Conservation (phyloP, 2,888 invertebrate species). For the Phragmatobia fuliginosa region DNA sequence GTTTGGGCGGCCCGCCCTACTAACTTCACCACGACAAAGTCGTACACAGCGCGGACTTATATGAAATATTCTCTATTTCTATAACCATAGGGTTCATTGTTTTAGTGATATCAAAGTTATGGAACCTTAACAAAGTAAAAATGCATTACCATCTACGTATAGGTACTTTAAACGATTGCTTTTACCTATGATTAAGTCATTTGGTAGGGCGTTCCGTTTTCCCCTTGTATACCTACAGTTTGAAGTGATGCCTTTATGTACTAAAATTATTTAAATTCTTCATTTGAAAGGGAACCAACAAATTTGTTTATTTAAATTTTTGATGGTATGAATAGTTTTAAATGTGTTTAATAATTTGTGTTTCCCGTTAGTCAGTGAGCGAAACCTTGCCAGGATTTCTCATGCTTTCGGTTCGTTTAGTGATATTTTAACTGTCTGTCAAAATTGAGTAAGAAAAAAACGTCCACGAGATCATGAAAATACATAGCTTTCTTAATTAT, state of each 20-base stretch:
- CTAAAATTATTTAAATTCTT: slow-evolving; percentile 18
- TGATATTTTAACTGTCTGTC: no score
- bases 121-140: slow-evolving; percentile 69
- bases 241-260: slow-evolving; percentile 33
- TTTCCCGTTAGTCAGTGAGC: no score
- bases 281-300: neutral
- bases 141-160: slow-evolving; percentile 70
- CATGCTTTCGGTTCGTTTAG: no score
- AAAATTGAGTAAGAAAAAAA: no score
- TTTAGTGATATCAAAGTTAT: slow-evolving; percentile 30
- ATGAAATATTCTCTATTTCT: slow-evolving; percentile 58
- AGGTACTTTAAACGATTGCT: slow-evolving; percentile 70
- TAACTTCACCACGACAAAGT: slow-evolving; percentile 67
- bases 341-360: neutral
- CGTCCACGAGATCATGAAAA: no score
- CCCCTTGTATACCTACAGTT: slow-evolving; percentile 52
- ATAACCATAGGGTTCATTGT: slow-evolving; percentile 46
- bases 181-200: slow-evolving; percentile 65
- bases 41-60: slow-evolving; percentile 35
- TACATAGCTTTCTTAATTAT: no score
- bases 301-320: neutral
- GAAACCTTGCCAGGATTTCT: no score
- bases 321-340: neutral
- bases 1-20: slow-evolving; percentile 87
- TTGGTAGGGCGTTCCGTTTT: slow-evolving; percentile 68